Base-by-base conservation (phyloP, 1,140 invertebrate species). In the Bombus haemorrhoidalis region DNA sequence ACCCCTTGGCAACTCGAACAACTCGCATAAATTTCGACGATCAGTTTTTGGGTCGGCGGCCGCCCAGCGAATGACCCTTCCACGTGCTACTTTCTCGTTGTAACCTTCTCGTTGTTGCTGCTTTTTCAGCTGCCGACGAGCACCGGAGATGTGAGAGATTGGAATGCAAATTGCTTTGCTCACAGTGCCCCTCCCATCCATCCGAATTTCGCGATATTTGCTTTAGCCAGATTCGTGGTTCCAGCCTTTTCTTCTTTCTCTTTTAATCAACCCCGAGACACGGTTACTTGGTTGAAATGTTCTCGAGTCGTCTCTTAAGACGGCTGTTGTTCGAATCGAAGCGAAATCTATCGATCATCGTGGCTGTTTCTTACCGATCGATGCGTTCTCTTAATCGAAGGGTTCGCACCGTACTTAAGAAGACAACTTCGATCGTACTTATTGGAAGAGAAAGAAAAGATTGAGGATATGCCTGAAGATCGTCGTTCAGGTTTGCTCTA, bases 11-110 rank as follows among this genome's bases (percentile, higher is more conserved):
- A 89, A 91, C 87, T 91, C 89, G 84, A 90, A 89, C 86, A 90
- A 93, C 86, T 92, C 90, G 84, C 90, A 91, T 92, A 92, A 93
- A 92, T 92, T 92, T 90, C 76, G 82, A 37, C 82, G 87, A 93
- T 91, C 89, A 90, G 91, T 92, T 92, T 92, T 92, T 87, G 80
- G 74, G 85, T 85, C 76, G 72, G 12, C 73, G 59, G 59, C 37
- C 28, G 41, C 28, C 62, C 57, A 64, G 13, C 76, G 68, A 71
- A 73, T 77, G 32, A 43, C 59, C 82, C 75, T 74, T 85, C 5
- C n/a, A 3, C 68, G 34, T 13, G 59, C 62, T 25, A 78, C 59
- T 78, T 78, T 43, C 76, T 8, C 28, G 39, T 39, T 37, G 25
- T 62, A 69, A 43, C 43, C 37, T 79, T 28, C 41, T 47, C 62